A percentile compares a stretch with the other conserved stretches of the same genome.
Conservation (phyloP, 2,888 invertebrate genomes). For the Ectemnius continuus region DNA sequence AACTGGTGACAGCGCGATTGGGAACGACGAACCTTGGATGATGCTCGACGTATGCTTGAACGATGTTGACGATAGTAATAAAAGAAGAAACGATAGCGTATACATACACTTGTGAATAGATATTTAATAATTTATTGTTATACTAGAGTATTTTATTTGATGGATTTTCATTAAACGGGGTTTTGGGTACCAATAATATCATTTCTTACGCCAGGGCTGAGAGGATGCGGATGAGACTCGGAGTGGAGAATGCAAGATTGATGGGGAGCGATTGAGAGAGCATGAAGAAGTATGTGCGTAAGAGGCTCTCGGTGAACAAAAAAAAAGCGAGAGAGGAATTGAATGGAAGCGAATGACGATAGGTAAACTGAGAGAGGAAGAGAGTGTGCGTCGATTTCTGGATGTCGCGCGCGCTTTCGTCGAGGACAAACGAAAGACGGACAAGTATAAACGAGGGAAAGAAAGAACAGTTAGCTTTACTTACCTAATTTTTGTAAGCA, state of each 20-base stretch:
- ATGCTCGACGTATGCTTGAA: conserved; percentile 14
- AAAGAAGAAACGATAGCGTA: conserved; percentile 59
- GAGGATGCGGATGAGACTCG: not conserved
- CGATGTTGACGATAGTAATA: conserved; percentile 50
- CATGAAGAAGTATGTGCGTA: not conserved
- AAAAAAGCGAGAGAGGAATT: not conserved
- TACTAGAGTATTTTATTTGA: conserved; percentile 69
- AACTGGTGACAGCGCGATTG: conserved; percentile 34
- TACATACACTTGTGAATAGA: conserved; percentile 76
- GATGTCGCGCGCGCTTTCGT: not conserved
- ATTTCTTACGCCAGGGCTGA: conserved; percentile 52
- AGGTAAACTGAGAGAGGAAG: not conserved
- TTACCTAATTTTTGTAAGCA: conserved; percentile 53
- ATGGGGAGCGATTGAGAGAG: not conserved
- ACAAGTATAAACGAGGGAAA: not conserved
- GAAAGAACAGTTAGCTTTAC: conserved; percentile 52
- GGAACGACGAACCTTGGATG: conserved; percentile 16
- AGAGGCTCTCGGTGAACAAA: not conserved
- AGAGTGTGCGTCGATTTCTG: conserved; percentile 15
- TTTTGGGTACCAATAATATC: conserved; percentile 72
- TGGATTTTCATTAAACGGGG: conserved; percentile 65
- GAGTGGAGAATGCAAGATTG: not conserved
- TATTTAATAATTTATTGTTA: conserved; percentile 78
- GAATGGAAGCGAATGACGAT: conserved; percentile 12
- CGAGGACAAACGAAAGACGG: not conserved